Conservation (phyloP, 1,140 invertebrate genomes). For the Octopus bimaculoides region DNA sequence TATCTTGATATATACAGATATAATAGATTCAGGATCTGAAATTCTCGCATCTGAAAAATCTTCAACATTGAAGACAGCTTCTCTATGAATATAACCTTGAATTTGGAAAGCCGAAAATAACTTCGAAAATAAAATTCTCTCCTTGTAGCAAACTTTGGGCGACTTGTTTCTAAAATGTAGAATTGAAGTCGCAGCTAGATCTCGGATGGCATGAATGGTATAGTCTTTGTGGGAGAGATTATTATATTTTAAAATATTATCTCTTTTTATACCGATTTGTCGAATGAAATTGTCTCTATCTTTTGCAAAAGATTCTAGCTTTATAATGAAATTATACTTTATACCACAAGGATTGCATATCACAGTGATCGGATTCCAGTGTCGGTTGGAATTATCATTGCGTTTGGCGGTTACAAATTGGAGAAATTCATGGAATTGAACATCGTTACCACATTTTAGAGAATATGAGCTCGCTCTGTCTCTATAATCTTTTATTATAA, state of each 20-base stretch:
- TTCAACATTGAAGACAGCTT: not conserved
- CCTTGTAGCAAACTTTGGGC: slow-evolving; percentile 2
- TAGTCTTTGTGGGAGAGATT: not conserved
- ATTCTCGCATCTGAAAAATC: not conserved
- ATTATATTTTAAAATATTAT: not conserved
- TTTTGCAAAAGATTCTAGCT: slow-evolving; percentile 22
- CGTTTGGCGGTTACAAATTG: not conserved
- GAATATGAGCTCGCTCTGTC: not conserved
- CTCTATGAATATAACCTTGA: slow-evolving; percentile 22
- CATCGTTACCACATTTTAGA: slow-evolving; percentile 5
- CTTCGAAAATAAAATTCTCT: not conserved
- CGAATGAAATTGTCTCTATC: slow-evolving; percentile 17
- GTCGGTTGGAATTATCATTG: not conserved
- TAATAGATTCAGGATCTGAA: not conserved
- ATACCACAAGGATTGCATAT: slow-evolving; percentile 18
- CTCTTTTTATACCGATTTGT: not conserved
- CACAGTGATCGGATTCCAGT: slow-evolving; percentile 17
- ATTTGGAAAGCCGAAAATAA: slow-evolving; percentile 22
- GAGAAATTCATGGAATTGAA: slow-evolving; percentile 8
- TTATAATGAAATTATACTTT: slow-evolving; percentile 13
- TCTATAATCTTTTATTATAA: not conserved
- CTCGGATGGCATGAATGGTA: not conserved
- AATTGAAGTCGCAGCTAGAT: not conserved
- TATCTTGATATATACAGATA: not conserved
- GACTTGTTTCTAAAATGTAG: not conserved